Evolutionary conservation across 1,140 invertebrate species (phyloP), one percentile per base, ranked within the genome.

Genomic region (Bombus superbus): DNA sequence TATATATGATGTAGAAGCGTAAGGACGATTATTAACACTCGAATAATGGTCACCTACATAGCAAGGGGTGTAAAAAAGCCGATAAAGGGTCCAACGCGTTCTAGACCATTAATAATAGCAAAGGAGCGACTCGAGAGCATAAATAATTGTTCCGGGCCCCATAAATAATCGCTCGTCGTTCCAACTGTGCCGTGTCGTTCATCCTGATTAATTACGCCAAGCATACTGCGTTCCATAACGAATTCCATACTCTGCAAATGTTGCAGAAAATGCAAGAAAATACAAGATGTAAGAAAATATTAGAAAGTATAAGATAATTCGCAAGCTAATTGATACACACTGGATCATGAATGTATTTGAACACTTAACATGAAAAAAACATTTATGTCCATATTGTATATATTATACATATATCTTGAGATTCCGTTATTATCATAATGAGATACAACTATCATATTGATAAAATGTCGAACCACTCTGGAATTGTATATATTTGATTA

Each of bases 141-240:
- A 83, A 42, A 78, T 77, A 68, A 83, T 83, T 57, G n/a, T 68
- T 83, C 62, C 15, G 22, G 35, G 28, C 11, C 18, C 62, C 81
- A 44, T 76, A 83, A 76, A 83, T 83, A 83, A 83, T 53, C 15
- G 62, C 13, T 22, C 10, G 53, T 77, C 42, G 35, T 73, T 73
- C 11, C 22, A 44, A 74, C 32, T 62, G 2, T 53, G 6, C 22
- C 25, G 25, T 35, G 22, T 44, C 32, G 28, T 32, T 80, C 11
- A 47, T 42, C 42, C 69, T 59, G 35, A 72, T 42, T 72, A 81
- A 72, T 59, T 22, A 32, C n/a, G 44, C 6, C 18, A 53, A 53
- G 68, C 25, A 13, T 11, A 80, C 32, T 22, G 32, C 6, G 3
- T 15, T 18, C 32, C 32, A 18, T 28, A 38, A 71, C 15, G 69